Percentiles rank a stretch among this genome's conserved stretches.
phyloP scores from a whole-genome alignment of 2,888 invertebrate species.

The Pterobdella sp. region DNA sequence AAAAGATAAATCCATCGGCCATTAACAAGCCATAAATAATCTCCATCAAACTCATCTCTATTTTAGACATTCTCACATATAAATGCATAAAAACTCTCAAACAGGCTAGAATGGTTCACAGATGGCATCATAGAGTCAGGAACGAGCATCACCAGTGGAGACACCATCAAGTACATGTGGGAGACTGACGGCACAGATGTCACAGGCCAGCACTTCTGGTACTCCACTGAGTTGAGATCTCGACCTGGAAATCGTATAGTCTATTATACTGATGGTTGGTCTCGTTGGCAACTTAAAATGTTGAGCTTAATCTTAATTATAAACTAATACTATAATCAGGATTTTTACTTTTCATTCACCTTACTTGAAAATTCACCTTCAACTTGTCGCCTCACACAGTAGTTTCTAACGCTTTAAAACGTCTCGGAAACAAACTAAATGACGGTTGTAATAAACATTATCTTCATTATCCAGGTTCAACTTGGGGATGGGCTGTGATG shows the following conservation, averaged over 20 bases:
- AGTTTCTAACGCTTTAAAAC: too few relatives aligned
- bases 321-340: neutral
- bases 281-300: neutral
- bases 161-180: constrained; percentile 41
- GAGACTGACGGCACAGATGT: constrained; percentile 67
- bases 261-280: constrained; percentile 38
- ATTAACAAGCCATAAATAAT: neutral
- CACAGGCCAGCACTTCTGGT: constrained; percentile 41
- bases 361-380: too few relatives aligned
- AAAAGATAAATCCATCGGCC: neutral
- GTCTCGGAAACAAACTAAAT: too few relatives aligned
- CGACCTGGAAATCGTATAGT: constrained; percentile 51
- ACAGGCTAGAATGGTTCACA: constrained; percentile 71
- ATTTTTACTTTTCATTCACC: too few relatives aligned
- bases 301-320: neutral
- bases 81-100: neutral
- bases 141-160: constrained; percentile 11
- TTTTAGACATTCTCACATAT: neutral
- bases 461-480: constrained; percentile 21
- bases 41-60: neutral
- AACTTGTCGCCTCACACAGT: too few relatives aligned
- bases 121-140: constrained; percentile 56
- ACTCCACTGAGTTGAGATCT: constrained; percentile 40
- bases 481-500: constrained; percentile 32
- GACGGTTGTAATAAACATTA: neutral